Evolutionary conservation across 2,113 vertebrate species (phyloP).

Genomic region (Embiotoca jacksoni): DNA sequence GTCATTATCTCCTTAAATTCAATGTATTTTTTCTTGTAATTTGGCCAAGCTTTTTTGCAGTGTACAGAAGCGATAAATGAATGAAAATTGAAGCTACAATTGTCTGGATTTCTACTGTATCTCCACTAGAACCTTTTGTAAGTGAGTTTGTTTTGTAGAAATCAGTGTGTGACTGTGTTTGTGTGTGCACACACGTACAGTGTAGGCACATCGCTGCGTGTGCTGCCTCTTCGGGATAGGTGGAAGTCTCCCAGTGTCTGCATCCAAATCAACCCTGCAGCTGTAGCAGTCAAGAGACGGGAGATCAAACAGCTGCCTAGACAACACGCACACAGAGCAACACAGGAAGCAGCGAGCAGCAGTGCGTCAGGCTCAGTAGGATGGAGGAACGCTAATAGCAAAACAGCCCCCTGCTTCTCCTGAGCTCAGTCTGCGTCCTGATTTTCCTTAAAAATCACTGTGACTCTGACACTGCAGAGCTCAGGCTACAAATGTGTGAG

Average conservation of each 20-base stretch:
- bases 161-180: slow-evolving; percentile 6
- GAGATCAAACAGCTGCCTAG: slow-evolving; percentile 76
- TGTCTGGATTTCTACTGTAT: slow-evolving; percentile 32
- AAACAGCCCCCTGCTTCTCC: slow-evolving; percentile 58
- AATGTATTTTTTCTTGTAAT: too few relatives aligned
- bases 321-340: slow-evolving; percentile 42
- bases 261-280: slow-evolving; percentile 51
- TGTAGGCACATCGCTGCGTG: slow-evolving; percentile 14
- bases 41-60: background rate
- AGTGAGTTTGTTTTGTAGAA: slow-evolving; percentile 40
- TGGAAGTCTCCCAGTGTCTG: slow-evolving; percentile 46
- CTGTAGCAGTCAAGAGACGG: slow-evolving; percentile 52
- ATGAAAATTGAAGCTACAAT: slow-evolving; percentile 16
- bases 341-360: slow-evolving; percentile 47
- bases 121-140: slow-evolving; percentile 44
- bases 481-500: background rate
- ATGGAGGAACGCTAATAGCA: slow-evolving; percentile 55
- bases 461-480: slow-evolving; percentile 8
- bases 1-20: too few relatives aligned
- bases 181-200: background rate
- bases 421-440: slow-evolving; percentile 46
- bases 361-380: slow-evolving; percentile 49
- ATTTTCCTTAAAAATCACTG: slow-evolving; percentile 44
- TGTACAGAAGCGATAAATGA: slow-evolving; percentile 39
- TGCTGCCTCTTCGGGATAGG: slow-evolving; percentile 44